Evolutionary conservation across 2,113 vertebrate species (phyloP).

Genomic region (Misgurnus mizolepis): DNA sequence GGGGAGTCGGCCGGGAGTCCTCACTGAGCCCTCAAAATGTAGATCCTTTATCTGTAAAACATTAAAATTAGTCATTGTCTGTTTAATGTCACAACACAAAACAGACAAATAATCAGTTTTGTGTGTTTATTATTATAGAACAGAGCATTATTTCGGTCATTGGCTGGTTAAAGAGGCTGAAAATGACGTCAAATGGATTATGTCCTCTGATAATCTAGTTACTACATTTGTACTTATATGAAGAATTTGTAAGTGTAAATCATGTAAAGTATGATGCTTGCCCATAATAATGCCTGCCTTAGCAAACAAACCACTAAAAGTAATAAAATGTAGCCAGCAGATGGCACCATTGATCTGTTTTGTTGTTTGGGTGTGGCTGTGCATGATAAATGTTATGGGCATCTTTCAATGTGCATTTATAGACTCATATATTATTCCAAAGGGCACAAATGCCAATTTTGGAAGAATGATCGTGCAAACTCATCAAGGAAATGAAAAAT

Average conservation of each 20-base stretch:
- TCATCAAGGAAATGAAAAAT: neutral
- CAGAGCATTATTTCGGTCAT: neutral
- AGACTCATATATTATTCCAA: neutral
- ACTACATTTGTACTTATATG: too few relatives aligned
- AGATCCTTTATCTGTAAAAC: too few relatives aligned
- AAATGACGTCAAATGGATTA: neutral
- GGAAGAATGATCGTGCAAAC: neutral
- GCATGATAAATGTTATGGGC: neutral
- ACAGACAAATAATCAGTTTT: neutral
- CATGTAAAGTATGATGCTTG: too few relatives aligned
- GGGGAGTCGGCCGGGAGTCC: too few relatives aligned
- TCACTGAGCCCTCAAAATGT: too few relatives aligned
- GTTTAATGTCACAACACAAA: too few relatives aligned
- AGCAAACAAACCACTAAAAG: neutral
- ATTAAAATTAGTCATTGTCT: too few relatives aligned
- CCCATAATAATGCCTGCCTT: too few relatives aligned
- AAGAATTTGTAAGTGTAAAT: too few relatives aligned
- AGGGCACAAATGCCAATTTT: neutral
- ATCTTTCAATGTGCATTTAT: neutral
- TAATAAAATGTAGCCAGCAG: neutral
- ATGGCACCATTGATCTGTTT: neutral
- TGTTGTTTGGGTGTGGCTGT: neutral
- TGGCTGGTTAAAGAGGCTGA: neutral
- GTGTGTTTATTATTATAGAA: conserved; percentile 4
- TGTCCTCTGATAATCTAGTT: too few relatives aligned